These are phyloP conservation scores for Meganola albula DNA, from an alignment of 2,888 invertebrate genomes.

Conservation along the genomic window DNA sequence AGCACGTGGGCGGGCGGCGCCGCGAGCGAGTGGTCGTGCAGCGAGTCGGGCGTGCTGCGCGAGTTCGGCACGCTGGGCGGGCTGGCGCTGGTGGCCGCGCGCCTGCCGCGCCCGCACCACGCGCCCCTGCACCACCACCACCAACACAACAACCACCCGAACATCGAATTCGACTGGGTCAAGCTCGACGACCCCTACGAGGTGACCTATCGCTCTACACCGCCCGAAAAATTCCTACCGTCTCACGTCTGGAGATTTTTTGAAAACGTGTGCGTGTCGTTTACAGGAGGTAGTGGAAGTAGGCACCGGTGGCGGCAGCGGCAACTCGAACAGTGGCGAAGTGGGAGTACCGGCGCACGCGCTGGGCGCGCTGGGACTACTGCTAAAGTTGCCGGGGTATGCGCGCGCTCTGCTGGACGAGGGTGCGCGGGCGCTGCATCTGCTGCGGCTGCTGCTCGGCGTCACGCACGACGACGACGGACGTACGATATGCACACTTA, in stretches of 20 bases:
- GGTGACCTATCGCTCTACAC: slow-evolving; percentile 36
- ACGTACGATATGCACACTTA: slow-evolving; percentile 78
- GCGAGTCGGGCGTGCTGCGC: slow-evolving; percentile 77
- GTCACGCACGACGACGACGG: slow-evolving; percentile 95
- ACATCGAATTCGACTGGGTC: slow-evolving; percentile 81
- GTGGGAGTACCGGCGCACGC: slow-evolving; percentile 89
- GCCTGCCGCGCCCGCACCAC: slow-evolving; percentile 92
- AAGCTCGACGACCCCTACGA: slow-evolving; percentile 80
- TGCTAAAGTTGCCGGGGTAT: slow-evolving; percentile 92
- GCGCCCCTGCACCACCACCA: slow-evolving; percentile 80
- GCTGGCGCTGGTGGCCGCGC: slow-evolving; percentile 90
- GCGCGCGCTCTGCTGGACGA: slow-evolving; percentile 92
- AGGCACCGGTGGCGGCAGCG: slow-evolving; percentile 63
- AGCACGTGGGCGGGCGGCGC: slow-evolving; percentile 36
- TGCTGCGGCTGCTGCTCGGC: slow-evolving; percentile 91
- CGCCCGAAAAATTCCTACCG: neutral
- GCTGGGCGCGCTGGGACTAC: slow-evolving; percentile 92
- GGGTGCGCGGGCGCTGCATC: slow-evolving; percentile 89
- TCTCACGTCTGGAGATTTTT: neutral
- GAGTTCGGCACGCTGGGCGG: slow-evolving; percentile 94
- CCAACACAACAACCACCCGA: slow-evolving; percentile 73
- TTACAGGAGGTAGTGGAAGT: slow-evolving; percentile 60
- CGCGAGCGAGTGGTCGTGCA: slow-evolving; percentile 2
- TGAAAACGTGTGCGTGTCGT: slow-evolving; percentile 6
- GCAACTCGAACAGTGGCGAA: slow-evolving; percentile 50